Conservation (phyloP, 2,113 vertebrate genomes). For the Aramus guarauna region DNA sequence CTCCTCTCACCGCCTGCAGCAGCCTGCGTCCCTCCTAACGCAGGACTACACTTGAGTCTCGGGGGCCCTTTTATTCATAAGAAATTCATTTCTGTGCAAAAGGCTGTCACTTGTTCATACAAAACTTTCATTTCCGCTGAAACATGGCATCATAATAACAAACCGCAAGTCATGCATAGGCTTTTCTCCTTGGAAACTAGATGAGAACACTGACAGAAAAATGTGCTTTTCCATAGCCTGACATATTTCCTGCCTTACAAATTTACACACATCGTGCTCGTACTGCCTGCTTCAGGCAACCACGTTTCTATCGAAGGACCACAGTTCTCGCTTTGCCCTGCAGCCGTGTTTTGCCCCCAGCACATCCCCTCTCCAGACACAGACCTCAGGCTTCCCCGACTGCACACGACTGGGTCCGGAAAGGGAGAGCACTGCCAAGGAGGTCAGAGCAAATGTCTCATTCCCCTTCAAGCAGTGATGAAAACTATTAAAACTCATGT, state of each 20-base stretch:
- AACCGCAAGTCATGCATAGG: not conserved
- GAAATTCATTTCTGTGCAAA: not conserved
- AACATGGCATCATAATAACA: not conserved
- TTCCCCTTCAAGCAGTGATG: not conserved
- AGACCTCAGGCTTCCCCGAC: not conserved
- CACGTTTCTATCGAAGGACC: not conserved
- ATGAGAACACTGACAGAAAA: not conserved
- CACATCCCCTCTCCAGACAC: not conserved
- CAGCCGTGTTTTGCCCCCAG: not conserved
- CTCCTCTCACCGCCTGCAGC: not conserved
- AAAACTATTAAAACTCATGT: not conserved
- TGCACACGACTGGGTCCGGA: not conserved
- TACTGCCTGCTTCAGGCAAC: not conserved
- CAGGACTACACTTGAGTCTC: not conserved
- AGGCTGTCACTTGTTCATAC: not conserved
- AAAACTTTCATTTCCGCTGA: not conserved
- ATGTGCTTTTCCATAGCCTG: not conserved
- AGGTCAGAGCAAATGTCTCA: not conserved
- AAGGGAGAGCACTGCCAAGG: not conserved
- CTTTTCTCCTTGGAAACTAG: not conserved
- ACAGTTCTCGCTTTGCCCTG: not conserved
- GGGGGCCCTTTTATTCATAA: not conserved
- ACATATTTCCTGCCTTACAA: not conserved
- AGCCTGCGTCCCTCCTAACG: fast-evolving
- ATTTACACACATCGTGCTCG: not conserved